Conservation (phyloP, 2,797 vertebrate species). For the Eidolon dupreanum region DNA sequence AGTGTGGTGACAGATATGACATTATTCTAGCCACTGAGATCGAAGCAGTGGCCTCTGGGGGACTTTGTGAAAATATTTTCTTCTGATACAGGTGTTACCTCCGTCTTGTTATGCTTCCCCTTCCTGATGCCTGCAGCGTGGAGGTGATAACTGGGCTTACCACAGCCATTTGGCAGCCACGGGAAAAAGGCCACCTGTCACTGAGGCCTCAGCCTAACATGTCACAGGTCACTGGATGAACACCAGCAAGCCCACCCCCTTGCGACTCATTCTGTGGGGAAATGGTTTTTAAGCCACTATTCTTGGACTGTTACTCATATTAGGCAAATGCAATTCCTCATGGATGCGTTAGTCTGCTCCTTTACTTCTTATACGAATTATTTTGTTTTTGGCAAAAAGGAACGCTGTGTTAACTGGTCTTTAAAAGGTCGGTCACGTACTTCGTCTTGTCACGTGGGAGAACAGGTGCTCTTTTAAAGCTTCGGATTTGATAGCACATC, state of each 20-base stretch:
- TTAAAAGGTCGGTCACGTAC: not conserved
- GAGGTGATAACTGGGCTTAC: not conserved
- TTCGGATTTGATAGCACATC: rapidly evolving
- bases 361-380: not conserved
- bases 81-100: not conserved
- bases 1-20: too few relatives aligned
- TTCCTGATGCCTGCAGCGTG: not conserved
- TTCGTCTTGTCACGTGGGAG: not conserved
- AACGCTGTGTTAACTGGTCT: not conserved
- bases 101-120: not conserved
- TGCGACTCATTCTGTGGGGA: rapidly evolving
- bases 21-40: not conserved
- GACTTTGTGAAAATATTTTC: not conserved
- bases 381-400: not conserved
- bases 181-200: not conserved
- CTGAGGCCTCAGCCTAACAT: not conserved
- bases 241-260: not conserved
- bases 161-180: too few relatives aligned
- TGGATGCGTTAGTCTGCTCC: not conserved
- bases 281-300: not conserved
- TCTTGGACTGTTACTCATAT: not conserved
- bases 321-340: not conserved
- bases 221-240: rapidly evolving
- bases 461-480: not conserved
- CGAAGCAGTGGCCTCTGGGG: not conserved